Evolutionary conservation across 2,888 invertebrate genomes (phyloP).

Genomic region (Bugula neritina): DNA sequence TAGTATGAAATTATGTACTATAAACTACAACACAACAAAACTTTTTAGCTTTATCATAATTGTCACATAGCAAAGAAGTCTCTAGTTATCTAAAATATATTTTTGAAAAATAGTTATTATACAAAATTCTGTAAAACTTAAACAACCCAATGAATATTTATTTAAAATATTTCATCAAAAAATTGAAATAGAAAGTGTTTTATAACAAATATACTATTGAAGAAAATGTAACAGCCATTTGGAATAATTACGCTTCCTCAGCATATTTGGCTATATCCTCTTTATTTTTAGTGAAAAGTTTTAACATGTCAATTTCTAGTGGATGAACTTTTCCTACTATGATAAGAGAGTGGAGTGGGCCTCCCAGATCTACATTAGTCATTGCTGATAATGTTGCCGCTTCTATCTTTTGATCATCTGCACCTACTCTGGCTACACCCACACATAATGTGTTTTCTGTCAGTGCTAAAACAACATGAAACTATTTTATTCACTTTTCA

Average conservation of each 20-base stretch:
- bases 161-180: no score
- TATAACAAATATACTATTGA: no score
- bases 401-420: constrained; percentile 66
- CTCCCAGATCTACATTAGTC: constrained; percentile 69
- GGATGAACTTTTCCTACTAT: constrained; percentile 84
- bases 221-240: not conserved
- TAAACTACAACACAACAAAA: no score
- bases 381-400: constrained; percentile 70
- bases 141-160: no score
- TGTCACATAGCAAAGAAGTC: no score
- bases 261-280: constrained; percentile 22
- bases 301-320: constrained; percentile 79
- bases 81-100: no score
- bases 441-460: constrained; percentile 65
- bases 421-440: constrained; percentile 85
- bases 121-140: no score
- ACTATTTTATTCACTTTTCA: no score
- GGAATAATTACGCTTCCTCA: not conserved
- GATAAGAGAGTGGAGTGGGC: constrained; percentile 87
- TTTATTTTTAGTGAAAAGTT: constrained; percentile 40
- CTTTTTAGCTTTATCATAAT: no score
- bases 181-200: no score
- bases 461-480: constrained; percentile 48
- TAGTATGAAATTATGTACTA: no score
- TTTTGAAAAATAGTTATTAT: no score